Percentiles rank a stretch among this genome's conserved stretches.
Evolutionary conservation across 2,797 vertebrate genomes (phyloP).

Genomic region (Epinephelus malabaricus): DNA sequence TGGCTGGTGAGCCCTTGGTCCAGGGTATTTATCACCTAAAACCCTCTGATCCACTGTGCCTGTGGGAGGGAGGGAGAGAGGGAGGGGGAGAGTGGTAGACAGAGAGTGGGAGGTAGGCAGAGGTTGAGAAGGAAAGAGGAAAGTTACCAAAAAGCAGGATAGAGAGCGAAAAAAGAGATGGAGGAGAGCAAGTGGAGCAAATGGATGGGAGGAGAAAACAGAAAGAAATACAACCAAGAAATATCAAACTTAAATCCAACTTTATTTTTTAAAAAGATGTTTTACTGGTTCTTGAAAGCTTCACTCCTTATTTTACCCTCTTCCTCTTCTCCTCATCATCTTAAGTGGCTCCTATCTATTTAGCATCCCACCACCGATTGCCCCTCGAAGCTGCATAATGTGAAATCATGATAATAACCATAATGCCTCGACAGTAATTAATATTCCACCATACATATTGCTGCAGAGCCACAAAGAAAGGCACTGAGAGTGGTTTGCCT

Average conservation of each 20-base stretch:
- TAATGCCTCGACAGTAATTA: conserved; percentile 80
- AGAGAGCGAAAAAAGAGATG: not conserved
- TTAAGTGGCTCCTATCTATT: conserved; percentile 61
- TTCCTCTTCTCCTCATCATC: conserved; percentile 28
- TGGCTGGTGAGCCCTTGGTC: conserved; percentile 74
- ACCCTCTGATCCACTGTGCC: conserved; percentile 72
- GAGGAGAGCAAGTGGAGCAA: conserved; percentile 2
- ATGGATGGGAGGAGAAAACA: not conserved
- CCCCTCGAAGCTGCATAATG: conserved; percentile 68
- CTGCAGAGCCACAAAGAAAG: conserved; percentile 51
- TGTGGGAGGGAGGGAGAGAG: conserved; percentile 38
- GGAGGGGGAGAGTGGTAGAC: conserved; percentile 10
- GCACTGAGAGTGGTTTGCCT: conserved; percentile 62
- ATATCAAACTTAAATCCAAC: not conserved
- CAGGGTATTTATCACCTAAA: conserved; percentile 79
- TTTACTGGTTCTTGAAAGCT: not conserved
- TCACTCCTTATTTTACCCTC: not conserved
- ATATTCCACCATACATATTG: conserved; percentile 77
- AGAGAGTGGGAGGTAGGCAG: conserved; percentile 35
- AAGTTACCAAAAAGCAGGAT: conserved; percentile 44
- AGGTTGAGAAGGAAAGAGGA: conserved; percentile 44
- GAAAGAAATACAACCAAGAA: not conserved
- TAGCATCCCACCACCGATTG: conserved; percentile 50
- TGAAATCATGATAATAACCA: conserved; percentile 76
- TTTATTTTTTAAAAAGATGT: too few relatives aligned